These are phyloP conservation scores for Actinia tenebrosa DNA, from an alignment of 64 coral and sea anemone species.

Conservation along the genomic window DNA sequence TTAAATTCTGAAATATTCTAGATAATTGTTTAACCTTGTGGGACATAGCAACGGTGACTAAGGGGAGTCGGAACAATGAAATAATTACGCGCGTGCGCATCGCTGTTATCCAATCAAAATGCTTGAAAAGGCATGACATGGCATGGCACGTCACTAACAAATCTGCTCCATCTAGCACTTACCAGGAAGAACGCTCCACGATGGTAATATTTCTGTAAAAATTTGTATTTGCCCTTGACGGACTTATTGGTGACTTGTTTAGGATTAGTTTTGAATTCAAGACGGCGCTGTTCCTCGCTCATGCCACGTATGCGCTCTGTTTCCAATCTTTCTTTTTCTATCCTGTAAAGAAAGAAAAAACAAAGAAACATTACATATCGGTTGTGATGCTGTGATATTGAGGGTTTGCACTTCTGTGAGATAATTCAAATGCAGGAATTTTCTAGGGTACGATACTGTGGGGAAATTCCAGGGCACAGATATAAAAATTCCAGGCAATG, in stretches of 20 bases:
- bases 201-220: constrained; percentile 97
- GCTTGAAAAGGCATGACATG: not conserved
- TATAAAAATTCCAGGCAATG: too few relatives aligned
- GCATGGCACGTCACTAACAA: not conserved
- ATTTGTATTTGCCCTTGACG: constrained; percentile 89
- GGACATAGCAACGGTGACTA: too few relatives aligned
- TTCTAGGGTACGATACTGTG: too few relatives aligned
- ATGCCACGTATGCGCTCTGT: constrained; percentile 66
- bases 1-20: too few relatives aligned
- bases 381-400: too few relatives aligned
- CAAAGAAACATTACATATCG: too few relatives aligned
- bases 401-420: too few relatives aligned
- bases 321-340: constrained; percentile 81
- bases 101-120: not conserved
- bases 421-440: too few relatives aligned
- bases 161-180: not conserved
- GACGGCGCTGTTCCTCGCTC: constrained; percentile 86
- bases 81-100: too few relatives aligned
- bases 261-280: constrained; percentile 66
- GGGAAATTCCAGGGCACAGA: too few relatives aligned
- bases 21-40: too few relatives aligned
- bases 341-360: constrained; percentile 27
- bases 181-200: constrained; percentile 94
- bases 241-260: constrained; percentile 87
- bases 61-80: too few relatives aligned